Conservation (phyloP, 2,888 invertebrate species). For the Drosophila putrida region DNA sequence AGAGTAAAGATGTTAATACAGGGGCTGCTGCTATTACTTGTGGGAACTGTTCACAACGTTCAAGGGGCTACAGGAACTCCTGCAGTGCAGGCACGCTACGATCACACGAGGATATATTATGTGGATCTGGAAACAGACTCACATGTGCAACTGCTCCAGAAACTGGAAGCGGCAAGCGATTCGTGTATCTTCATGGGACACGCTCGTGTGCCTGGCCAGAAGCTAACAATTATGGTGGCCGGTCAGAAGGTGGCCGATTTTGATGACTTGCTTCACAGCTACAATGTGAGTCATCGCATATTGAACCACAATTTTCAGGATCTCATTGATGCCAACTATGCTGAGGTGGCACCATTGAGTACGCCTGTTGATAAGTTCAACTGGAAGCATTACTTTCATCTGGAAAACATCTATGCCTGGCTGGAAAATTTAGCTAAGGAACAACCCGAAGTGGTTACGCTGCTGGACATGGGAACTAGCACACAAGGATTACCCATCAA, state of each 20-base stretch:
- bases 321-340: constrained; percentile 75
- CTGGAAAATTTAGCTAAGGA: constrained; percentile 68
- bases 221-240: constrained; percentile 82
- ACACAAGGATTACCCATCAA: constrained; percentile 86
- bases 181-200: constrained; percentile 83
- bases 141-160: constrained; percentile 61
- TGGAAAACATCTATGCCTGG: constrained; percentile 83
- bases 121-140: constrained; percentile 48
- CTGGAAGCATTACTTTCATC: constrained; percentile 83
- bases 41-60: constrained; percentile 31
- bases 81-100: constrained; percentile 75
- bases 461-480: constrained; percentile 85
- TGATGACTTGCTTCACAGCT: constrained; percentile 69
- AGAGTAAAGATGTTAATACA: constrained; percentile 50
- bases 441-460: constrained; percentile 78
- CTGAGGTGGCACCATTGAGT: constrained; percentile 57
- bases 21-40: constrained; percentile 14
- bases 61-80: not conserved
- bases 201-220: constrained; percentile 76
- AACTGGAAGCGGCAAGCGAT: constrained; percentile 79
- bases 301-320: constrained; percentile 76
- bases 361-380: constrained; percentile 65
- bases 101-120: constrained; percentile 81
- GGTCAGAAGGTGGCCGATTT: constrained; percentile 83
- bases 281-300: constrained; percentile 74